These are phyloP conservation scores for Eupsilia transversa DNA, from an alignment of 2,888 invertebrate genomes.

Conservation along the genomic window DNA sequence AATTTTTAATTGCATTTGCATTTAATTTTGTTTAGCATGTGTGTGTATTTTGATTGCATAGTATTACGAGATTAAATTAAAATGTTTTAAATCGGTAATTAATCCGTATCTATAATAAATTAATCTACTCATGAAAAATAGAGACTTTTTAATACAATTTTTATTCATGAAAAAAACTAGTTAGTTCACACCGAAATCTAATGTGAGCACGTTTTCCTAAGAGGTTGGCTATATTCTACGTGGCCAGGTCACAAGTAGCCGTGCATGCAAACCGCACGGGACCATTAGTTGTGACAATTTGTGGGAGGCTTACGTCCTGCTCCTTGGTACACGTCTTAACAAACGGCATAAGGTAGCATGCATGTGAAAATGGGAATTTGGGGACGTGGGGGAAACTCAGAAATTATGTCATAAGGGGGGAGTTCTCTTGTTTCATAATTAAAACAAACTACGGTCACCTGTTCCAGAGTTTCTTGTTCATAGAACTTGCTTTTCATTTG, in stretches of 20 bases:
- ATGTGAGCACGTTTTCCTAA: slow-evolving; percentile 43
- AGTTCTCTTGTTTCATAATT: slow-evolving; percentile 10
- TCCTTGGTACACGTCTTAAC: slow-evolving; percentile 48
- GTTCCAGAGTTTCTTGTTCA: too few relatives aligned
- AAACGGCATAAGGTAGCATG: slow-evolving; percentile 25
- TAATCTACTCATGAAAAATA: background rate
- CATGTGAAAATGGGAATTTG: slow-evolving; percentile 27
- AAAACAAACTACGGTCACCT: slow-evolving; percentile 3
- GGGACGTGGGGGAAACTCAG: slow-evolving; percentile 20
- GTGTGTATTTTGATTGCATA: background rate
- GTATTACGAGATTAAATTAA: background rate
- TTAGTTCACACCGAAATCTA: background rate
- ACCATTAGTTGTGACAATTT: slow-evolving; percentile 55
- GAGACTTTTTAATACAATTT: background rate
- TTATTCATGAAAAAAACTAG: background rate
- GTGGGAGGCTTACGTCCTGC: slow-evolving; percentile 48
- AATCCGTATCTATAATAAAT: background rate
- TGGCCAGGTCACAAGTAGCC: slow-evolving; percentile 32
- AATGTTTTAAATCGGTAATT: too few relatives aligned
- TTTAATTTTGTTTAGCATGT: background rate
- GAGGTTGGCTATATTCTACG: slow-evolving; percentile 46
- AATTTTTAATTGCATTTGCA: background rate
- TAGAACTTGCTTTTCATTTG: background rate
- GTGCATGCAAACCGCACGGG: slow-evolving; percentile 54
- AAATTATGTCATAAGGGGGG: background rate